Percentiles rank a stretch among this genome's conserved stretches.
phyloP scores from a whole-genome alignment of 2,797 vertebrate genomes.

The Pagetopsis macropterus region DNA sequence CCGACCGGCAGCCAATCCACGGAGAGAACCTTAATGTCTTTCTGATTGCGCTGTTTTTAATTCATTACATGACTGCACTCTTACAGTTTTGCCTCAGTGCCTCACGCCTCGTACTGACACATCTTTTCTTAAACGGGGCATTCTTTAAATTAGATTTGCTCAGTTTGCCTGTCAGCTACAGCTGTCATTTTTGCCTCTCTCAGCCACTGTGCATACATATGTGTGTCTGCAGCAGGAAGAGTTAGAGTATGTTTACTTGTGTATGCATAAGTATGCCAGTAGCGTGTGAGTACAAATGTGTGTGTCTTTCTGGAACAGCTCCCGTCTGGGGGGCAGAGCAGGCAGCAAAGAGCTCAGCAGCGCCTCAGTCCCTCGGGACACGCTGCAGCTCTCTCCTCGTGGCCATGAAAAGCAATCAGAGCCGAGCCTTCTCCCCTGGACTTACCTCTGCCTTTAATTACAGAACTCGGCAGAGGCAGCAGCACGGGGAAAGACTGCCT shows the following conservation, averaged over 20 bases:
- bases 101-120: conserved; percentile 63
- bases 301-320: conserved; percentile 68
- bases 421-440: conserved; percentile 80
- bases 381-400: conserved; percentile 77
- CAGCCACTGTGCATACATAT: conserved; percentile 36
- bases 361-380: conserved; percentile 77
- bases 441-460: conserved; percentile 87
- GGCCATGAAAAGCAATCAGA: conserved; percentile 86
- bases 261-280: conserved; percentile 43
- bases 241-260: conserved; percentile 36
- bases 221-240: conserved; percentile 1
- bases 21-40: conserved; percentile 51
- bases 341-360: conserved; percentile 77
- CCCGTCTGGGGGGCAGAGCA: conserved; percentile 57
- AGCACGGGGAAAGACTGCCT: conserved; percentile 66
- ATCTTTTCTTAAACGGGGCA: conserved; percentile 62
- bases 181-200: conserved; percentile 61
- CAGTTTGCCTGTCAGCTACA: conserved; percentile 72
- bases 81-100: conserved; percentile 58
- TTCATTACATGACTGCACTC: conserved; percentile 62
- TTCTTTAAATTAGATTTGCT: conserved; percentile 73
- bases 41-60: conserved; percentile 66
- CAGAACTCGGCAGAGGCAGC: conserved; percentile 67
- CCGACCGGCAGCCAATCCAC: conserved; percentile 50
- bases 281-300: conserved; percentile 56